Evolutionary conservation across 2,113 vertebrate species (phyloP).

Genomic region (Poeciliopsis prolifica): DNA sequence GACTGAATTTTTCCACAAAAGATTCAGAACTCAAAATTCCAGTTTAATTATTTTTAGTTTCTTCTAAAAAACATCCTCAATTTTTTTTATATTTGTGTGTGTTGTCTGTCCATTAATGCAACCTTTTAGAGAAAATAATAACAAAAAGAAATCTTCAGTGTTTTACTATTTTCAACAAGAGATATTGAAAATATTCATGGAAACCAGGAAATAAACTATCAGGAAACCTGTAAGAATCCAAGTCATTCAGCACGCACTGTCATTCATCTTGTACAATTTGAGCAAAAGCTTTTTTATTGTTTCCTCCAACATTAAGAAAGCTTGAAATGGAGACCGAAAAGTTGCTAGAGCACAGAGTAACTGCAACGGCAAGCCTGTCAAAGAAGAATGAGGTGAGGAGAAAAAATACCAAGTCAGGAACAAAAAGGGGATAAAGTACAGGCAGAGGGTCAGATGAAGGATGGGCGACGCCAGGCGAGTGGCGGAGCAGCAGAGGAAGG

Average conservation of each 20-base stretch:
- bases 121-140: too few relatives aligned
- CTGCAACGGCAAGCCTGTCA: conserved; percentile 13
- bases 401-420: conserved; percentile 58
- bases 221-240: not conserved
- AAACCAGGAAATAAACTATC: too few relatives aligned
- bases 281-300: conserved; percentile 1
- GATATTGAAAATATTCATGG: too few relatives aligned
- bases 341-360: conserved; percentile 1
- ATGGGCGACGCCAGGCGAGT: conserved; percentile 65
- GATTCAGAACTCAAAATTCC: too few relatives aligned
- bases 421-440: conserved; percentile 47
- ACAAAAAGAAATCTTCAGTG: too few relatives aligned
- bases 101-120: too few relatives aligned
- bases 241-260: not conserved
- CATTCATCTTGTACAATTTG: conserved; percentile 16
- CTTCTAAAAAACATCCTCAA: too few relatives aligned
- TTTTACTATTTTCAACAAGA: too few relatives aligned
- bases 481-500: conserved; percentile 64
- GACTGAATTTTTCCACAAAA: too few relatives aligned
- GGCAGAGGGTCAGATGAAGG: conserved; percentile 56
- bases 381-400: conserved; percentile 43
- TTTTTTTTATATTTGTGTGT: too few relatives aligned
- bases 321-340: conserved; percentile 44
- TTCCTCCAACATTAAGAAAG: conserved; percentile 19
- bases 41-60: too few relatives aligned